phyloP scores from a whole-genome alignment of 2,113 vertebrate genomes.

The Petroica traversi region DNA sequence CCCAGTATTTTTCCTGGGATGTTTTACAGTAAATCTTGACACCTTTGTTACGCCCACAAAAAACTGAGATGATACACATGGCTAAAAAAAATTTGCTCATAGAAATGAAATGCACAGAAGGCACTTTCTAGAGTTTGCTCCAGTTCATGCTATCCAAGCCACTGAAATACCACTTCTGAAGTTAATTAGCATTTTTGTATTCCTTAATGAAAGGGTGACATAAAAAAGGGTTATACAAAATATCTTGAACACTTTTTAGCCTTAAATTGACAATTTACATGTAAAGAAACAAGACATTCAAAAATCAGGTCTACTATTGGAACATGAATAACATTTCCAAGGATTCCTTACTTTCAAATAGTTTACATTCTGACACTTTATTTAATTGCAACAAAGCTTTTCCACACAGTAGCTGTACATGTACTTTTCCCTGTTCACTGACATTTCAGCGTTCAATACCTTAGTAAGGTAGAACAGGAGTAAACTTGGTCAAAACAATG shows the following conservation, averaged over 20 bases:
- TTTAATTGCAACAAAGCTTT: not conserved
- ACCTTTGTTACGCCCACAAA: not conserved
- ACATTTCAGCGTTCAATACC: not conserved
- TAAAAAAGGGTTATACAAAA: not conserved
- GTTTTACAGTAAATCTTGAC: not conserved
- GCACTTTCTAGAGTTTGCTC: constrained; percentile 27
- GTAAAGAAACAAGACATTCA: not conserved
- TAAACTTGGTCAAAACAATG: not conserved
- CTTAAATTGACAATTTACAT: not conserved
- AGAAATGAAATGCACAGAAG: constrained; percentile 23
- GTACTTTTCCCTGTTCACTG: not conserved
- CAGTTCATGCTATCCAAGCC: not conserved
- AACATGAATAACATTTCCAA: not conserved
- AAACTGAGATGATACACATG: not conserved
- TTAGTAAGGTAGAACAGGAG: not conserved
- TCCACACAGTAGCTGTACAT: not conserved
- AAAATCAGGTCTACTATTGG: not conserved
- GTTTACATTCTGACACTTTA: not conserved
- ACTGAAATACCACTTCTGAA: not conserved
- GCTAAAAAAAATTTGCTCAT: not conserved
- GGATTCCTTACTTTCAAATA: not conserved
- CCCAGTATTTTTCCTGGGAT: not conserved
- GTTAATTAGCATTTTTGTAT: not conserved
- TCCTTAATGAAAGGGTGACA: not conserved
- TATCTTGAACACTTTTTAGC: not conserved